Conservation (phyloP, 2,797 vertebrate genomes). For the Intellagama lesueurii region DNA sequence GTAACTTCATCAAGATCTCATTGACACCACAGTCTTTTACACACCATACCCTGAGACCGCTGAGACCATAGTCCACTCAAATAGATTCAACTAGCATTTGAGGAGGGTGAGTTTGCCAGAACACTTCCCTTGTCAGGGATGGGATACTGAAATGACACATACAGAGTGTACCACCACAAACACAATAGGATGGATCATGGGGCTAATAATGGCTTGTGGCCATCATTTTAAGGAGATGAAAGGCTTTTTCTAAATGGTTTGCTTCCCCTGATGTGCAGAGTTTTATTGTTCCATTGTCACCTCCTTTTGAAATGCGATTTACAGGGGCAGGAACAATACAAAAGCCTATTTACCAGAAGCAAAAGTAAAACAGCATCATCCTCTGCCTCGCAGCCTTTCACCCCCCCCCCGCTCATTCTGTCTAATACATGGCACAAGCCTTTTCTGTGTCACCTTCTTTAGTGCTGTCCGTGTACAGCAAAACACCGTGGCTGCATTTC, state of each 20-base stretch:
- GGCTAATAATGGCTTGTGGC: neutral
- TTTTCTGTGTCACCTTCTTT: too few species aligned
- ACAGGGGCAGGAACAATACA: neutral
- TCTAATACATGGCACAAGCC: too few species aligned
- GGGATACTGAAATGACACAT: neutral
- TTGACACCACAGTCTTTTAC: neutral
- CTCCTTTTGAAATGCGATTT: neutral
- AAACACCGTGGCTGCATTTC: too few species aligned
- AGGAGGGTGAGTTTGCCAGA: neutral
- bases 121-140: neutral
- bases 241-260: neutral
- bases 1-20: too few species aligned
- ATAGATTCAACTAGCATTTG: neutral
- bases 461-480: too few species aligned
- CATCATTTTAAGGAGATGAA: neutral
- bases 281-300: neutral
- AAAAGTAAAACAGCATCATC: neutral
- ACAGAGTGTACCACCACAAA: neutral
- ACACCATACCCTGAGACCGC: neutral
- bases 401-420: too few species aligned
- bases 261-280: neutral
- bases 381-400: too few species aligned
- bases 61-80: neutral
- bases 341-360: neutral
- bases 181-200: neutral